Percentiles rank a stretch among this genome's conserved stretches.
Conservation (phyloP, 2,888 invertebrate species). For the Microctonus brassicae region DNA sequence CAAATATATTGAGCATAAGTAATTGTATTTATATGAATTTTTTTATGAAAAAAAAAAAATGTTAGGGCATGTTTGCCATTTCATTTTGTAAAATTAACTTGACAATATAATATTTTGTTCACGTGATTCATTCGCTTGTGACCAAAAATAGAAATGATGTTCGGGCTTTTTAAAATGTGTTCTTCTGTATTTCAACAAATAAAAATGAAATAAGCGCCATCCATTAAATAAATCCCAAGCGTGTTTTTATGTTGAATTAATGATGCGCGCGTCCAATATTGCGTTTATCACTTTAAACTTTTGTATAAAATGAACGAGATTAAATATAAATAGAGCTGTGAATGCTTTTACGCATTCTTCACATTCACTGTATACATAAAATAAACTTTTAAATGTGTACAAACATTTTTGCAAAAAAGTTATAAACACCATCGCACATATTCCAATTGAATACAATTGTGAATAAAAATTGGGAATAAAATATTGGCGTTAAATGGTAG, state of each 20-base stretch:
- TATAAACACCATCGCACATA: too few species aligned
- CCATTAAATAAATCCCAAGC: neutral
- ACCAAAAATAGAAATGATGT: conserved; percentile 65
- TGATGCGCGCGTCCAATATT: neutral
- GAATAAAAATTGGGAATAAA: too few species aligned
- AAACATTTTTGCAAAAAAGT: neutral
- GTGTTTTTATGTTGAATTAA: conserved; percentile 4
- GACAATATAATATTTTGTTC: too few species aligned
- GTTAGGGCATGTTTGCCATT: too few species aligned
- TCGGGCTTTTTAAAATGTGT: conserved; percentile 30
- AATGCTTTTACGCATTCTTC: too few species aligned
- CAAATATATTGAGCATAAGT: too few species aligned
- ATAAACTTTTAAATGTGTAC: neutral
- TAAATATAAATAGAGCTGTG: too few species aligned
- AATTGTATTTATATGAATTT: too few species aligned
- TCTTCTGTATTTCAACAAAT: conserved; percentile 26
- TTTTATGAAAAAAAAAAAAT: too few species aligned
- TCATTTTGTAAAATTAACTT: neutral
- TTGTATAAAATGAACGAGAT: too few species aligned
- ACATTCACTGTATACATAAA: too few species aligned
- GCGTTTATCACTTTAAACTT: neutral
- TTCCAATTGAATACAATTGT: neutral
- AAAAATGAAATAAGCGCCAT: conserved; percentile 12
- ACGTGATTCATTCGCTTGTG: conserved; percentile 43
- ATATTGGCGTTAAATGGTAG: neutral